Conservation (phyloP, 2,113 vertebrate genomes). For the Crypturellus undulatus region DNA sequence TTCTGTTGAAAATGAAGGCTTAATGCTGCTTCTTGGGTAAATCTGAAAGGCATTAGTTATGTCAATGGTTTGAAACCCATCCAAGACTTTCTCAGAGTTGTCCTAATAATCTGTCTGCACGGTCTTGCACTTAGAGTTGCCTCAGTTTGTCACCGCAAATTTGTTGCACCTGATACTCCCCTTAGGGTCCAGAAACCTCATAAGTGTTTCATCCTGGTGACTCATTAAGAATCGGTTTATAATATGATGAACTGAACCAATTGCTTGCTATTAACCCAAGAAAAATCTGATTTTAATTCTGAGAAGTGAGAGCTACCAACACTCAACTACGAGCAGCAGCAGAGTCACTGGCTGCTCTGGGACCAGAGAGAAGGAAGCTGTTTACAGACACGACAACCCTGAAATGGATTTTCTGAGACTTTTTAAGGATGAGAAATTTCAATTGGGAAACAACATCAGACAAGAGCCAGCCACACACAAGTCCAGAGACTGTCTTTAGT, state of each 20-base stretch:
- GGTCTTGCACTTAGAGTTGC: background rate
- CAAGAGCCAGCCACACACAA: background rate
- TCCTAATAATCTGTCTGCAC: conserved; percentile 52
- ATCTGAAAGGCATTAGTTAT: conserved; percentile 32
- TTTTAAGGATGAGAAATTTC: background rate
- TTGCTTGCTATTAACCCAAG: background rate
- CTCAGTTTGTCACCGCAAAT: background rate
- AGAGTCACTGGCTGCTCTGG: background rate
- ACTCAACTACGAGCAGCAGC: background rate
- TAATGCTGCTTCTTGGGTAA: background rate
- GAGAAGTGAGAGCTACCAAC: background rate
- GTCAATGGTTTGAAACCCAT: conserved; percentile 70
- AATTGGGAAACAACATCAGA: background rate
- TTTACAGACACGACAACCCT: background rate
- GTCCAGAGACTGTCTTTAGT: background rate
- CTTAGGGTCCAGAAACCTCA: background rate
- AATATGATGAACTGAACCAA: background rate
- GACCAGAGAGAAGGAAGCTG: background rate
- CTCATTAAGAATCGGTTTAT: background rate
- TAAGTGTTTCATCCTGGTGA: background rate
- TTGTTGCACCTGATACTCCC: conserved; percentile 46
- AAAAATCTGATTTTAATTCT: background rate
- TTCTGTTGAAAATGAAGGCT: conserved; percentile 1
- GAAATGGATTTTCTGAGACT: background rate
- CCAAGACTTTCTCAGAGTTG: conserved; percentile 76